Evolutionary conservation across 2,888 invertebrate genomes (phyloP).

Genomic region (Trachelus tabidus): DNA sequence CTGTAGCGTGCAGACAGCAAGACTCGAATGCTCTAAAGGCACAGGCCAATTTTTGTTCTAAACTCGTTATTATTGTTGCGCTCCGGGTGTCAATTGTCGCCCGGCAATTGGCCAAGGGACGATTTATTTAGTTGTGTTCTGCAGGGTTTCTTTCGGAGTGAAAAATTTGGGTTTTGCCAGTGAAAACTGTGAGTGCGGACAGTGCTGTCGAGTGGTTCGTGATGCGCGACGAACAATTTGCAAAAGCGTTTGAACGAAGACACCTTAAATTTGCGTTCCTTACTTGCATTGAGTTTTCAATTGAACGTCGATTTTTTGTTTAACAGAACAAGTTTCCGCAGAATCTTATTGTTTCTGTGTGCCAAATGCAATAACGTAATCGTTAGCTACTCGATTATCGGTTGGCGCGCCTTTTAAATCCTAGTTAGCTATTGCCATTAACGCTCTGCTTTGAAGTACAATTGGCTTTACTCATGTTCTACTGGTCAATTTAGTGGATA

Average conservation of each 20-base stretch:
- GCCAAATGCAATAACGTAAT: constrained; percentile 23
- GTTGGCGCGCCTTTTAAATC: constrained; percentile 29
- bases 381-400: constrained; percentile 16
- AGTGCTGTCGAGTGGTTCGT: constrained; percentile 26
- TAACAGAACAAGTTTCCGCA: not conserved
- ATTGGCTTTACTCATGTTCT: not conserved
- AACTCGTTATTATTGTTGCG: not conserved
- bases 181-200: constrained; percentile 7
- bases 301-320: not conserved
- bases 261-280: not conserved
- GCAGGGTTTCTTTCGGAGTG: not conserved
- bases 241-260: constrained; percentile 34
- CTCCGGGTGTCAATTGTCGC: not conserved
- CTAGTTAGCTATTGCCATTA: not conserved
- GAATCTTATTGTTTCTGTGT: not conserved
- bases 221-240: constrained; percentile 39
- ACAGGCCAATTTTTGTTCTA: constrained; percentile 26
- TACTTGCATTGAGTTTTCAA: not conserved
- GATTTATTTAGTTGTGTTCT: not conserved
- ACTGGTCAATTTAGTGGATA: not conserved
- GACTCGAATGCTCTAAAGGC: constrained; percentile 51
- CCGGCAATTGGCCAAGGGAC: constrained; percentile 1
- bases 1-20: constrained; percentile 31
- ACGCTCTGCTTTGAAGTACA: not conserved
- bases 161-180: constrained; percentile 1